phyloP scores from a whole-genome alignment of 2,888 invertebrate genomes.

The Metacarcinus magister region DNA sequence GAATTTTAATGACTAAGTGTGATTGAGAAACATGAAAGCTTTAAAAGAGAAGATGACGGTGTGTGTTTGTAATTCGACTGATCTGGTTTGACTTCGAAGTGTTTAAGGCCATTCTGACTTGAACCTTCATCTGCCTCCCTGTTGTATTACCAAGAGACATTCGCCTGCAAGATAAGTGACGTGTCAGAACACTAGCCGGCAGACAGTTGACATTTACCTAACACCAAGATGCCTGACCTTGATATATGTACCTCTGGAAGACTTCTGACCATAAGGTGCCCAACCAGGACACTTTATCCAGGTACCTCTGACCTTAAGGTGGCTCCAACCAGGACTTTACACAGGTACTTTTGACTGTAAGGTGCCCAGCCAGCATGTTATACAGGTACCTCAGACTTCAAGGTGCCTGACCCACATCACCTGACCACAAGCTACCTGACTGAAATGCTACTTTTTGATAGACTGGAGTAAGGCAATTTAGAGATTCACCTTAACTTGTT shows the following conservation, averaged over 20 bases:
- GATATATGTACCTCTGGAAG: background rate
- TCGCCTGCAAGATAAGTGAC: background rate
- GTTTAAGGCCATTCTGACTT: background rate
- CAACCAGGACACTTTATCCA: background rate
- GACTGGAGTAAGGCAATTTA: background rate
- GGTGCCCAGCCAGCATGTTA: background rate
- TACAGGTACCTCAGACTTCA: background rate
- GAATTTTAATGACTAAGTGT: background rate
- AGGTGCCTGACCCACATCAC: background rate
- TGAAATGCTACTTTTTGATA: background rate
- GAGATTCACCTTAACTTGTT: background rate
- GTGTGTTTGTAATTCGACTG: background rate
- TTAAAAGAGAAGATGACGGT: background rate
- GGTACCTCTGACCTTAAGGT: slow-evolving; percentile 17
- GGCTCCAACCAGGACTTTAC: slow-evolving; percentile 20
- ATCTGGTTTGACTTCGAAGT: background rate
- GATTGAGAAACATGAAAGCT: background rate
- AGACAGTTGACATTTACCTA: slow-evolving; percentile 16
- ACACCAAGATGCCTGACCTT: background rate
- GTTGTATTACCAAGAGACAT: background rate
- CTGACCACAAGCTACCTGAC: slow-evolving; percentile 26
- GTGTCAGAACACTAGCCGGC: background rate
- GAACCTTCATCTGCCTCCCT: background rate
- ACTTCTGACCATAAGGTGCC: background rate
- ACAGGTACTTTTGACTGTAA: background rate